Evolutionary conservation across 2,888 invertebrate genomes (phyloP).

Genomic region (Amblyteles armatorius): DNA sequence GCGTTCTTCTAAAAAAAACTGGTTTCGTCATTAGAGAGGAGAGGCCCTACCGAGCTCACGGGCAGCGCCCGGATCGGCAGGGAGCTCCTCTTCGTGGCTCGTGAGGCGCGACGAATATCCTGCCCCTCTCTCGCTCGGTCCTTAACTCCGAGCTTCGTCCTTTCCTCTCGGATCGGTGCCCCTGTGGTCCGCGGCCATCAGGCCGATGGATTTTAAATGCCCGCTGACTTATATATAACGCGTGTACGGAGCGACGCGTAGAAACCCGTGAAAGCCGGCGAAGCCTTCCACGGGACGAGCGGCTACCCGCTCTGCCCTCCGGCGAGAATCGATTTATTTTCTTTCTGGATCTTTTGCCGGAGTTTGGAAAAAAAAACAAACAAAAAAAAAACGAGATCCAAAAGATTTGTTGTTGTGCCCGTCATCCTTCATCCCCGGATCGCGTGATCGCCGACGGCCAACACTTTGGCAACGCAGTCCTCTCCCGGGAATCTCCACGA

Average conservation of each 20-base stretch:
- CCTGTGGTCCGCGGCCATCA: constrained; percentile 67
- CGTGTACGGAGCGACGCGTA: constrained; percentile 63
- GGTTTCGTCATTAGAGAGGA: constrained; percentile 77
- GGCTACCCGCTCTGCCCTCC: constrained; percentile 57
- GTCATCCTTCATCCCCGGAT: constrained; percentile 58
- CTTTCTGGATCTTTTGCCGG: constrained; percentile 58
- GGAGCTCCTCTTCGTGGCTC: constrained; percentile 39
- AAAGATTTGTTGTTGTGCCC: constrained; percentile 55
- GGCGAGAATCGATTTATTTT: constrained; percentile 71
- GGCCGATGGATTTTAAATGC: constrained; percentile 73
- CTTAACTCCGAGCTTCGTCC: constrained; percentile 32
- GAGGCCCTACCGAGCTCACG: constrained; percentile 24
- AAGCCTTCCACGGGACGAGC: constrained; percentile 36
- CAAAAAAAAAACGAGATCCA: constrained; percentile 20
- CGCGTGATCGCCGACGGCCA: constrained; percentile 13
- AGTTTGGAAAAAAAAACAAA: constrained; percentile 11
- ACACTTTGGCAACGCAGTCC: not conserved
- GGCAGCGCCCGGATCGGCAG: constrained; percentile 5
- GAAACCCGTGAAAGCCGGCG: constrained; percentile 55
- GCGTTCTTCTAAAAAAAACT: constrained; percentile 76
- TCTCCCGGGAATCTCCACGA: not conserved
- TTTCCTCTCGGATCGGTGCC: constrained; percentile 50
- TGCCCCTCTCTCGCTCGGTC: constrained; percentile 9
- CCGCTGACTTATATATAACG: constrained; percentile 48
- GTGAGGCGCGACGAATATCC: constrained; percentile 34